These are phyloP conservation scores for Takifugu flavidus DNA, from an alignment of 2,113 vertebrate species.

Conservation along the genomic window DNA sequence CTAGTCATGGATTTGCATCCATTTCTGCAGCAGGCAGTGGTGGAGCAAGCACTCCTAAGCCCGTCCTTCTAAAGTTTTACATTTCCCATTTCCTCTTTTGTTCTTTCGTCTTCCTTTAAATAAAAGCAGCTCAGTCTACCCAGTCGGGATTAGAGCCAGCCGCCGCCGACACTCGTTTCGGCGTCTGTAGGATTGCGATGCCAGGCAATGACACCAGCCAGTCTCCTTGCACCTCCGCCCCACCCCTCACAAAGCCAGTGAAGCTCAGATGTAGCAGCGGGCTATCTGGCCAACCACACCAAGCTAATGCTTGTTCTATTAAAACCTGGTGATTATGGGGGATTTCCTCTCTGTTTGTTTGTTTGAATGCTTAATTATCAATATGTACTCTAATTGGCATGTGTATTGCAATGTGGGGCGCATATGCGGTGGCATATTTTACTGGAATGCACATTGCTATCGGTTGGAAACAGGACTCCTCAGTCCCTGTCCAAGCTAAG, in stretches of 20 bases:
- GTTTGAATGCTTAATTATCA: constrained; percentile 71
- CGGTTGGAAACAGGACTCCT: constrained; percentile 61
- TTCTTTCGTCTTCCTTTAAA: constrained; percentile 71
- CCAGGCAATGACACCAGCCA: constrained; percentile 68
- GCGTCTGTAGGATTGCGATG: constrained; percentile 56
- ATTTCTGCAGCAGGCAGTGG: constrained; percentile 43
- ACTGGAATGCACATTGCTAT: constrained; percentile 50
- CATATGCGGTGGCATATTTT: constrained; percentile 47
- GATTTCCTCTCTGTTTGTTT: constrained; percentile 70
- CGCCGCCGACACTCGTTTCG: constrained; percentile 30
- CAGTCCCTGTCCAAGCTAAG: constrained; percentile 59
- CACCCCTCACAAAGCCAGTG: constrained; percentile 14
- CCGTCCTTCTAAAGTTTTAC: constrained; percentile 70
- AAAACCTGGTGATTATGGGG: constrained; percentile 67
- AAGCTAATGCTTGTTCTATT: constrained; percentile 68
- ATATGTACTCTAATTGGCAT: constrained; percentile 60
- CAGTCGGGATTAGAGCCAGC: constrained; percentile 72
- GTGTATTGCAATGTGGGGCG: constrained; percentile 51
- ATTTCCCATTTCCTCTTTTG: constrained; percentile 66
- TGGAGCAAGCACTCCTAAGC: constrained; percentile 61
- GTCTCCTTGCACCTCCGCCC: constrained; percentile 7
- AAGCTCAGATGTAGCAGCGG: constrained; percentile 59
- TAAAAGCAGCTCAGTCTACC: constrained; percentile 71
- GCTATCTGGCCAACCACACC: constrained; percentile 62
- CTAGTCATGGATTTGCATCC: constrained; percentile 78